Evolutionary conservation across 2,888 invertebrate genomes (phyloP), one percentile per base, ranked within the genome.

Genomic region (Parnassius mnemosyne): DNA sequence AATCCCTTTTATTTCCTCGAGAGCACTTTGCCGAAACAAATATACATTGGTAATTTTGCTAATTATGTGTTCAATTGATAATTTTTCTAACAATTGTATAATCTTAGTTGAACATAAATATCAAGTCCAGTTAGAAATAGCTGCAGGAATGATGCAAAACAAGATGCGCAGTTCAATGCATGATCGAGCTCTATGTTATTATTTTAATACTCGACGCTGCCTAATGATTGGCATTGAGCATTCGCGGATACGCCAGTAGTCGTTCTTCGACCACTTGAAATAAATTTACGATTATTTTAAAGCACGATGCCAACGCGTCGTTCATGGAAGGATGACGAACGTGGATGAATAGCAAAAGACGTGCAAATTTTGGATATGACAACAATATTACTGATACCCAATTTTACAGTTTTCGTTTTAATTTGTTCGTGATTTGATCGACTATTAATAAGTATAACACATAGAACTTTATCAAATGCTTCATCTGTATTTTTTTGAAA

Each of bases 261-360:
- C 67, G 71, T 71, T 66, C 72, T 70, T 70, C 69, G 66, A 73
- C 72, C 72, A 81, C 81, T 83, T 78, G 77, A 83, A 84, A 83
- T 83, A 84, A 83, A 81, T 84, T 84, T 83, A 84, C 81, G 83
- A 83, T 83, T 84, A 85, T 84, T 84, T 84, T 83, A 83, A 82
- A 82, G 81, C 75, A 74, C 72, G 68, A 75, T 82, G 80, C 83
- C 81, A 83, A 85, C 79, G 79, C 77, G 75, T 73, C 76, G 80
- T 76, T 81, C 74, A 72, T 71, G 77, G 80, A 81, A 81, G 80
- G 75, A 81, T 78, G 75, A 63, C 61, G 68, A 65, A 68, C 71
- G 56, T 56, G 64, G 66, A 74, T 69, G 65, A 65, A 63, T 12
- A 25, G 42, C 47, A 3, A 51, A 10, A 53, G 42, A 56, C 46